These are phyloP conservation scores for Adoxophyes honmai DNA, from an alignment of 1,140 invertebrate genomes.

Conservation along the genomic window DNA sequence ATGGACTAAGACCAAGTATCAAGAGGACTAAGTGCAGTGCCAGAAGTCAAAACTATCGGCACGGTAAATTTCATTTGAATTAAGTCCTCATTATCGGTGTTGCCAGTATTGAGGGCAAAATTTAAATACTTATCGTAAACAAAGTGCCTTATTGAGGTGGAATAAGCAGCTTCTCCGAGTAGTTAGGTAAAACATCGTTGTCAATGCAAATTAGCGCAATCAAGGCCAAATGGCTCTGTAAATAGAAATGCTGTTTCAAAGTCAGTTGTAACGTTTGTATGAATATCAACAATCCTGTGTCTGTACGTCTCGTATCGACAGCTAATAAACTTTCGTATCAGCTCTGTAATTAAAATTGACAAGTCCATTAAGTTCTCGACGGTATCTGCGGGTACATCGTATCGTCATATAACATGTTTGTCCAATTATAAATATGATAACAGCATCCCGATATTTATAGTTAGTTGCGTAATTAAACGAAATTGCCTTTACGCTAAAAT, in stretches of 20 bases:
- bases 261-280: neutral
- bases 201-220: constrained; percentile 22
- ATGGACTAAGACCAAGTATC: too few relatives aligned
- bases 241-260: constrained; percentile 8
- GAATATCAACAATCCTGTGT: neutral
- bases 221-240: constrained; percentile 19
- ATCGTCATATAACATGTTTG: neutral
- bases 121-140: constrained; percentile 30
- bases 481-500: too few relatives aligned
- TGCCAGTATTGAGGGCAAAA: constrained; percentile 21
- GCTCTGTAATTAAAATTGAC: constrained; percentile 1
- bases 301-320: neutral
- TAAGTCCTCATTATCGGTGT: constrained; percentile 3
- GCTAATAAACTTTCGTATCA: neutral
- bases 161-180: constrained; percentile 2
- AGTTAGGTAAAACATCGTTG: constrained; percentile 8
- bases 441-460: neutral
- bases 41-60: constrained; percentile 8
- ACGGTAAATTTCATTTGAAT: constrained; percentile 9
- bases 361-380: neutral
- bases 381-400: neutral
- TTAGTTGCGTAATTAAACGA: too few relatives aligned
- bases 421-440: constrained; percentile 9
- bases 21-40: too few relatives aligned
- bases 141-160: constrained; percentile 1